phyloP scores from a whole-genome alignment of 2,113 vertebrate species.

The Eclectus roratus region DNA sequence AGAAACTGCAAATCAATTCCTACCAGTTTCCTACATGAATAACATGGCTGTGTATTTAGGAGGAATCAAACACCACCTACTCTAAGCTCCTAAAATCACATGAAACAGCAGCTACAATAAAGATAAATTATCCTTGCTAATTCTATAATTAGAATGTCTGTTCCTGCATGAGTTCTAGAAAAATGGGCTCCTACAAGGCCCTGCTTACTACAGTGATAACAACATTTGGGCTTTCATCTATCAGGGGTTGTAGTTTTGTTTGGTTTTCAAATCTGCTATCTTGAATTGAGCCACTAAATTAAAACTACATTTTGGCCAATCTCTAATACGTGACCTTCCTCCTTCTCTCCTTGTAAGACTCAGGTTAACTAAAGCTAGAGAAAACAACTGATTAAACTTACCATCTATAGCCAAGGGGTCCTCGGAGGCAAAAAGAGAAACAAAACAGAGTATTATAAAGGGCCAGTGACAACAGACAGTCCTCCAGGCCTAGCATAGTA shows the following conservation, averaged over 20 bases:
- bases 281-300: background rate
- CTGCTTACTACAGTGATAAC: background rate
- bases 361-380: background rate
- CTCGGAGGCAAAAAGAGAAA: slow-evolving; percentile 6
- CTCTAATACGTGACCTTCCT: background rate
- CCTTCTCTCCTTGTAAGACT: background rate
- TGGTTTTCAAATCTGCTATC: background rate
- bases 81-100: background rate
- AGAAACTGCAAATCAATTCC: slow-evolving; percentile 34
- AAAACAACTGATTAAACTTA: slow-evolving; percentile 1
- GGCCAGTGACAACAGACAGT: background rate
- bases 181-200: background rate
- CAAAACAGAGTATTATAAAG: background rate
- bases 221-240: background rate
- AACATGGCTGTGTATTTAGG: background rate
- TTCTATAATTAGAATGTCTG: background rate
- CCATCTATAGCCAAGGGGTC: background rate
- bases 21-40: background rate
- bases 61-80: background rate
- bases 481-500: background rate
- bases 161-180: background rate
- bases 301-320: background rate
- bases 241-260: background rate
- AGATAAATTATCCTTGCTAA: background rate
- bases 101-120: background rate